Percentiles rank a stretch among this genome's conserved stretches.
Evolutionary conservation across 1,140 invertebrate species (phyloP).

Genomic region (Odontomachus brunneus): DNA sequence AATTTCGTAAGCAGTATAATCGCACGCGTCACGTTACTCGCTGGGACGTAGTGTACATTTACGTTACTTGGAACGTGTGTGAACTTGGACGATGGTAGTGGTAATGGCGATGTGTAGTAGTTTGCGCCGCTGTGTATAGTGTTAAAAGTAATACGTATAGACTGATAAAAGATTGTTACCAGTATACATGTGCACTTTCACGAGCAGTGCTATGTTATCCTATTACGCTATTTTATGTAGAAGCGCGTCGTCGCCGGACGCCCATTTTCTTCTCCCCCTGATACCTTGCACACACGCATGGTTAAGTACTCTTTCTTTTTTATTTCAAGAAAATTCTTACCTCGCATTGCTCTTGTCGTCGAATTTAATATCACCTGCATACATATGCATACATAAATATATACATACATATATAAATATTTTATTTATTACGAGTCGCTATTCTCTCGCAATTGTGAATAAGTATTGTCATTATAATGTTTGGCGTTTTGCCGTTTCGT

Average conservation of each 20-base stretch:
- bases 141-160: conserved; percentile 53
- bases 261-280: background rate
- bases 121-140: conserved; percentile 38
- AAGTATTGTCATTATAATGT: conserved; percentile 46
- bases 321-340: conserved; percentile 50
- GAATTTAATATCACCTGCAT: background rate
- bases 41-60: background rate
- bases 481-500: conserved; percentile 17
- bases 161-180: conserved; percentile 64
- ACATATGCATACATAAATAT: background rate
- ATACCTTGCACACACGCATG: conserved; percentile 1
- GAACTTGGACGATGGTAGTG: conserved; percentile 13
- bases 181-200: conserved; percentile 46
- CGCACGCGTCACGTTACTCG: conserved; percentile 41
- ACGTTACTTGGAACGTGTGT: conserved; percentile 37
- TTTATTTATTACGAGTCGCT: conserved; percentile 47
- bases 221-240: conserved; percentile 39
- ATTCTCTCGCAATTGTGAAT: conserved; percentile 20
- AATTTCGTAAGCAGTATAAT: conserved; percentile 60
- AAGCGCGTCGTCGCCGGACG: background rate
- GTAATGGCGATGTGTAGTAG: conserved; percentile 14
- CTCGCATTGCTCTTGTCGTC: conserved; percentile 54
- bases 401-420: conserved; percentile 16
- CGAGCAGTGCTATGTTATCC: conserved; percentile 42
- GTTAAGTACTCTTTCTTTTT: background rate